Evolutionary conservation across 2,888 invertebrate species (phyloP), one percentile per base, ranked within the genome.

Genomic region (Athalia rosae): DNA sequence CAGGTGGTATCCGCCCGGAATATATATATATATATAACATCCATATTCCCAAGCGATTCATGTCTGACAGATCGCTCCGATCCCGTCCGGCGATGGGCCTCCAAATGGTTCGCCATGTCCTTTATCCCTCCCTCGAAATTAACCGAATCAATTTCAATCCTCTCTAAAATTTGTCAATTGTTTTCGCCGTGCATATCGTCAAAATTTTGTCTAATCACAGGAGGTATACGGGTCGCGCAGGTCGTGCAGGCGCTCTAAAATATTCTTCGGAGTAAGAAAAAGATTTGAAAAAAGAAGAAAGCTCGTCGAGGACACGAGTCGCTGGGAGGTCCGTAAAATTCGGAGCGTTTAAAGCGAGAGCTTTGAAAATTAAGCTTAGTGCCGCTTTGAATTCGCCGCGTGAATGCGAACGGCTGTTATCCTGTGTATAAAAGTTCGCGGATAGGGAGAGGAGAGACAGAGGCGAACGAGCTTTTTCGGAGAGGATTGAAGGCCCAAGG

Each of bases 61-160:
- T 77, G 62, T 48, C 71, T 77, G 77, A 76, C 79, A 66, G 66
- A 80, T 80, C 66, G 66, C 73, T 73, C 9, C 53, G 79, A 79
- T 80, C 74, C 53, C 71, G 78, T 80, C 76, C 64, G 62, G 58
- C 63, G 76, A 76, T 76, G 77, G 78, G 76, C 53, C n/a, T 53
- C 69, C 56, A 53, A n/a, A n/a, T 53, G 53, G 11, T 9, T 53
- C n/a, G 53, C 53, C 53, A n/a, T n/a, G 53, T n/a, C 69, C 28
- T 53, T 28, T 8, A 8, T 7, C n/a, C n/a, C 47, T 13, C 8
- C 11, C n/a, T 11, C 8, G 13, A 15, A 66, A 66, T 66, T 41
- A 7, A 50, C 45, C 41, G 11, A 11, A 11, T 13, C 50, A 41
- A 67, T 66, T 50, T 71, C 56, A 58, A 56, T 45, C 45, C 71